A percentile compares a stretch with the other conserved stretches of the same genome.
These are phyloP conservation scores for Helarctos malayanus DNA, from an alignment of 2,797 vertebrate genomes.

Conservation along the genomic window DNA sequence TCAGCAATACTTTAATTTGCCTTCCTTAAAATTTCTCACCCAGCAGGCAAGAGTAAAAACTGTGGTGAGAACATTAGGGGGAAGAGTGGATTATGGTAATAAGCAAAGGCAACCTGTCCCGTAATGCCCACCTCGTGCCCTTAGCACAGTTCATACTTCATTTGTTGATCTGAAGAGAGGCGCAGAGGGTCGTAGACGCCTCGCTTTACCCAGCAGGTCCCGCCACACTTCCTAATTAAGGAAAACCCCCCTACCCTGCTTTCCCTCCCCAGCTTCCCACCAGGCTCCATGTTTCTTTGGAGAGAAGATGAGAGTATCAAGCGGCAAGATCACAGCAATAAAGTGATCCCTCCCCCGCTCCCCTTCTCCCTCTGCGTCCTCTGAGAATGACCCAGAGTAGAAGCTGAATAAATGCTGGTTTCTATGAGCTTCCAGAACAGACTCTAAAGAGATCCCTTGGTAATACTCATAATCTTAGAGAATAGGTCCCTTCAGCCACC, in stretches of 20 bases:
- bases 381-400: background rate
- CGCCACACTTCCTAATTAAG: background rate
- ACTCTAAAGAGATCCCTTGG: background rate
- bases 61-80: conserved; percentile 3
- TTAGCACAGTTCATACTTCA: background rate
- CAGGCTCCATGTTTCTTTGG: background rate
- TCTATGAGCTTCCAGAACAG: background rate
- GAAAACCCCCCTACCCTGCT: background rate
- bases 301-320: background rate
- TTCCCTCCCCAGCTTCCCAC: background rate
- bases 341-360: background rate
- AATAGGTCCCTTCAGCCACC: background rate
- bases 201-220: background rate
- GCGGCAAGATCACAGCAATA: background rate
- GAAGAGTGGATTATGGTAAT: conserved; percentile 16
- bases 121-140: background rate
- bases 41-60: conserved; percentile 35
- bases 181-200: background rate
- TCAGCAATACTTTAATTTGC: conserved; percentile 62
- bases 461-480: background rate
- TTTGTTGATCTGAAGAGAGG: background rate
- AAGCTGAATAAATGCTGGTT: background rate
- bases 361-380: background rate
- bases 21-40: conserved; percentile 25
- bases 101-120: background rate